Conservation (phyloP, 2,888 invertebrate species). For the Leptinotarsa peninsularis region DNA sequence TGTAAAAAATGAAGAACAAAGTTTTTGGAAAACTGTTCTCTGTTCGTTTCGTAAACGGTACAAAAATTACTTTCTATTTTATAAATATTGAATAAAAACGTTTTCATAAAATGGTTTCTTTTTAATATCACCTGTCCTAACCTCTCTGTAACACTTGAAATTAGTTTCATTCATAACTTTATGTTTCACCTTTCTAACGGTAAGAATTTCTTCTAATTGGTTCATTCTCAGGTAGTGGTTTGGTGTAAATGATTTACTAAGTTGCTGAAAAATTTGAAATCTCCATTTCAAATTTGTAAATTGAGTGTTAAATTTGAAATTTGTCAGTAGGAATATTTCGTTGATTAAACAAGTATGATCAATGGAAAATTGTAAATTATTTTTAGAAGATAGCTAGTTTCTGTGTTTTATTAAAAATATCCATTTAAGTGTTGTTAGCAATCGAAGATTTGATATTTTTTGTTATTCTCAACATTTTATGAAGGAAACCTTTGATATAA, state of each 20-base stretch:
- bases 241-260: background rate
- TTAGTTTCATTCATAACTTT: constrained; percentile 13
- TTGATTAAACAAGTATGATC: no score
- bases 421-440: no score
- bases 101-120: constrained; percentile 31
- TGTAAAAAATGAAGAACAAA: constrained; percentile 42
- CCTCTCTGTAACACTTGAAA: background rate
- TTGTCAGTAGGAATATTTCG: background rate
- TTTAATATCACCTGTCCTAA: constrained; percentile 14
- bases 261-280: background rate
- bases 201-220: background rate
- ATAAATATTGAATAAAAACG: constrained; percentile 42
- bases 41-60: constrained; percentile 52
- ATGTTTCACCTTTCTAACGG: constrained; percentile 17
- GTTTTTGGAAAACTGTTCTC: constrained; percentile 43
- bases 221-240: background rate
- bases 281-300: background rate
- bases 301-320: background rate
- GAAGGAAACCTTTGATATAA: no score
- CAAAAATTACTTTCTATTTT: constrained; percentile 53
- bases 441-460: no score
- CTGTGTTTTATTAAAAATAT: no score
- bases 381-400: no score
- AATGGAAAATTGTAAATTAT: no score
- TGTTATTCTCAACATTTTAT: no score